Percentiles rank a stretch among this genome's conserved stretches.
phyloP scores from a whole-genome alignment of 2,113 vertebrate genomes.

The cattle (Bos taurus) region DNA sequence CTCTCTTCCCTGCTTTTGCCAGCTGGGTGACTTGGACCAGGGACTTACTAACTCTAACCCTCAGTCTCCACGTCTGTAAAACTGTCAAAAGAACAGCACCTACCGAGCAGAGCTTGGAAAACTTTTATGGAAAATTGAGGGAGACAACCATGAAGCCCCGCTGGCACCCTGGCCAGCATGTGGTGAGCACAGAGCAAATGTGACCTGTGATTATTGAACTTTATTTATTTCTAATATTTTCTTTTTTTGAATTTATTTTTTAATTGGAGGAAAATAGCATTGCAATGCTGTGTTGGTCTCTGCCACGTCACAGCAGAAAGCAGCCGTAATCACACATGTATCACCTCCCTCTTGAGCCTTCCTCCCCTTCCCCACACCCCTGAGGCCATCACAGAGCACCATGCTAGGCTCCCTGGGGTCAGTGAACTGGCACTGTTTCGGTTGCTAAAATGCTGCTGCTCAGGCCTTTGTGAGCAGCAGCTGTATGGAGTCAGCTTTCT shows the following conservation, averaged over 20 bases:
- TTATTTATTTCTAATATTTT: neutral
- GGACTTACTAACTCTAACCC: neutral
- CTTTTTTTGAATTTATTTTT: neutral
- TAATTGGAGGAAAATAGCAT: neutral
- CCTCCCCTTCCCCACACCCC: neutral
- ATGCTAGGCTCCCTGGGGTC: accelerated
- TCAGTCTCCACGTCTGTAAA: neutral
- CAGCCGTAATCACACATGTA: accelerated
- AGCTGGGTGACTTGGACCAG: too few relatives aligned
- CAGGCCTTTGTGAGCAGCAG: neutral
- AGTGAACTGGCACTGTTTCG: neutral
- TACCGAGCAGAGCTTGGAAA: neutral
- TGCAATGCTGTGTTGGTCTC: neutral
- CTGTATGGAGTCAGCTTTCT: neutral
- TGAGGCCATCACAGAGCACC: accelerated
- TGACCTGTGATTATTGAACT: neutral
- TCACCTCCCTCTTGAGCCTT: neutral
- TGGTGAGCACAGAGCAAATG: neutral
- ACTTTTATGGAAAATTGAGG: neutral
- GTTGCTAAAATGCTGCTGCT: neutral
- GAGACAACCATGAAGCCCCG: neutral
- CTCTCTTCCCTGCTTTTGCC: neutral
- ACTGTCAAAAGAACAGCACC: neutral
- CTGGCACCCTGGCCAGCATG: neutral
- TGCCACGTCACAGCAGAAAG: neutral